Conservation (phyloP, 37 sponge, comb jelly and placozoan species). For the Oscarella lobularis region DNA sequence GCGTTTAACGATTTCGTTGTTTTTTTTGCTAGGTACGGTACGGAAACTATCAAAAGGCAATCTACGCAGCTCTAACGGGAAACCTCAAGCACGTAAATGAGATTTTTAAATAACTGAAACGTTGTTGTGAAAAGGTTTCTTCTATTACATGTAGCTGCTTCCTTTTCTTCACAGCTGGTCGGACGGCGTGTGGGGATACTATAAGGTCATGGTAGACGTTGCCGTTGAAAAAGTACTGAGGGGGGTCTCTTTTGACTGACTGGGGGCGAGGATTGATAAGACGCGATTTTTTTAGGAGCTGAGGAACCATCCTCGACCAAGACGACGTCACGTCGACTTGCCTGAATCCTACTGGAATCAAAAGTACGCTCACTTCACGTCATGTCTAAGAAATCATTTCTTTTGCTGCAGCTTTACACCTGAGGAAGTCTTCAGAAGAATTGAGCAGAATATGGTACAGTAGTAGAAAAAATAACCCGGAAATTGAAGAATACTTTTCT, state of each 20-base stretch:
- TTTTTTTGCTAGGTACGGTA: constrained; percentile 32
- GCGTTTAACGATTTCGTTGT: neutral
- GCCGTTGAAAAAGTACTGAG: constrained; percentile 43
- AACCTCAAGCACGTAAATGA: constrained; percentile 52
- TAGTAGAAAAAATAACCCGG: no score
- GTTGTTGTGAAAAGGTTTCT: neutral
- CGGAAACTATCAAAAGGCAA: constrained; percentile 69
- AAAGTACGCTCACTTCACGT: no score
- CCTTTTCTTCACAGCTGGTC: constrained; percentile 74
- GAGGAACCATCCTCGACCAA: no score
- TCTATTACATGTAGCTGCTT: constrained; percentile 24
- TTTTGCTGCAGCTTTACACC: neutral
- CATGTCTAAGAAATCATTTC: neutral
- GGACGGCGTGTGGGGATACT: constrained; percentile 90
- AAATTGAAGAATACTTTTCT: no score
- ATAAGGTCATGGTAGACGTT: constrained; percentile 80
- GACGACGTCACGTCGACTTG: no score
- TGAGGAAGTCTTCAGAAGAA: neutral
- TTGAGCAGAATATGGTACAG: no score
- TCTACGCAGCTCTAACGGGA: constrained; percentile 80
- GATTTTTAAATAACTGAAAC: neutral
- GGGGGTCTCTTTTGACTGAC: no score
- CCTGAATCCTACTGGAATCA: no score
- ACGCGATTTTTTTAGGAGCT: no score
- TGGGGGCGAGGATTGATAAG: no score